Evolutionary conservation across 2,797 vertebrate genomes (phyloP).

Genomic region (Characodon lateralis): DNA sequence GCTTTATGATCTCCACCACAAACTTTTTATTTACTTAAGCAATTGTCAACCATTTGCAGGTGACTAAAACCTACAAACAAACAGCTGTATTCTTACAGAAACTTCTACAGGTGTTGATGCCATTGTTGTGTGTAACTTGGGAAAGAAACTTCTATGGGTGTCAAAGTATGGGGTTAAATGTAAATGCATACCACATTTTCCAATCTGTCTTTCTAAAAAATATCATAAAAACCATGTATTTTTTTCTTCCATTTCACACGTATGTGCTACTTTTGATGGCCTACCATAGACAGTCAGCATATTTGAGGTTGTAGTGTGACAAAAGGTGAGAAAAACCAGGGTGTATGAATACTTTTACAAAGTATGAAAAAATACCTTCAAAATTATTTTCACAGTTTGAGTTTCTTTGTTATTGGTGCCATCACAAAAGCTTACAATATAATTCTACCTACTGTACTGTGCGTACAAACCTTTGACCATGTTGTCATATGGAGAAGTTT

Average conservation of each 20-base stretch:
- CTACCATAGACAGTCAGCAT: background rate
- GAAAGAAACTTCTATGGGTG: background rate
- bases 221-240: background rate
- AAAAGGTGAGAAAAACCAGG: background rate
- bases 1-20: background rate
- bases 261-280: background rate
- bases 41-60: background rate
- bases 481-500: background rate
- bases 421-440: too few relatives aligned
- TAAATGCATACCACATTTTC: background rate
- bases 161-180: background rate
- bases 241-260: background rate
- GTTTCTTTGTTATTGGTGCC: too few relatives aligned
- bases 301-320: background rate
- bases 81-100: background rate
- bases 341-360: background rate
- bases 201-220: background rate
- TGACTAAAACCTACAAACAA: background rate
- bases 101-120: slow-evolving; percentile 14
- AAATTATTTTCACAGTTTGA: too few relatives aligned
- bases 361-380: background rate
- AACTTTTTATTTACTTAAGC: slow-evolving; percentile 21
- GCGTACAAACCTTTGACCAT: too few relatives aligned
- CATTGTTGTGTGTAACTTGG: background rate
- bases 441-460: too few relatives aligned